Evolutionary conservation across 2,113 vertebrate genomes (phyloP).

Genomic region (Clupea harengus): DNA sequence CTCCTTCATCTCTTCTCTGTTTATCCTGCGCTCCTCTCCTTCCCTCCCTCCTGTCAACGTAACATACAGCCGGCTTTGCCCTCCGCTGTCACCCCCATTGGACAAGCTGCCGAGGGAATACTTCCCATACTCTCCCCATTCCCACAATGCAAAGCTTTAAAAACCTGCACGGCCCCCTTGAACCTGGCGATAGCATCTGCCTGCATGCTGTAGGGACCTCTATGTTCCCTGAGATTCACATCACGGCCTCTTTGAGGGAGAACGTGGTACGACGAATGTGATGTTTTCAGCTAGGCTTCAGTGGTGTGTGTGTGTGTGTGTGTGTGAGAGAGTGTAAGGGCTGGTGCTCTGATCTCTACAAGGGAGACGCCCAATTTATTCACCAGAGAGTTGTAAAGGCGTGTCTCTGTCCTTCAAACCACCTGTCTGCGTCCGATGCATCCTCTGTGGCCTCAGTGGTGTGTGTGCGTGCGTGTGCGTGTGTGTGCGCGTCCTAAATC

Average conservation of each 20-base stretch:
- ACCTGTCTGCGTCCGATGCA: conserved; percentile 34
- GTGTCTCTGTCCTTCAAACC: conserved; percentile 37
- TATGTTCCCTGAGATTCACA: background rate
- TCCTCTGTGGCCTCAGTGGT: background rate
- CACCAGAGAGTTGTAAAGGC: background rate
- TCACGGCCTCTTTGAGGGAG: background rate
- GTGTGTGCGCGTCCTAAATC: background rate
- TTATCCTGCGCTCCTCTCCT: background rate
- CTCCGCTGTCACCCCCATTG: background rate
- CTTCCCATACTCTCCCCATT: background rate
- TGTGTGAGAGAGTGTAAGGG: background rate
- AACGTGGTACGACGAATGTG: background rate
- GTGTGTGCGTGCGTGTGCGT: no score
- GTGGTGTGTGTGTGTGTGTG: background rate
- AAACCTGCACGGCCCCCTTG: background rate
- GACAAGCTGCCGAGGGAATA: background rate
- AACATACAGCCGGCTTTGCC: background rate
- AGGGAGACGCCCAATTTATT: conserved; percentile 9
- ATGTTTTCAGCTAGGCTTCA: background rate
- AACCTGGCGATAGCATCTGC: background rate
- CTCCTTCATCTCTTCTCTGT: background rate
- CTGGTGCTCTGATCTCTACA: background rate
- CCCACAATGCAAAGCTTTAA: background rate
- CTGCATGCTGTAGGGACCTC: background rate
- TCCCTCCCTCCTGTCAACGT: background rate